Evolutionary conservation across 2,888 invertebrate genomes (phyloP).

Genomic region (Creontiades dilutus): DNA sequence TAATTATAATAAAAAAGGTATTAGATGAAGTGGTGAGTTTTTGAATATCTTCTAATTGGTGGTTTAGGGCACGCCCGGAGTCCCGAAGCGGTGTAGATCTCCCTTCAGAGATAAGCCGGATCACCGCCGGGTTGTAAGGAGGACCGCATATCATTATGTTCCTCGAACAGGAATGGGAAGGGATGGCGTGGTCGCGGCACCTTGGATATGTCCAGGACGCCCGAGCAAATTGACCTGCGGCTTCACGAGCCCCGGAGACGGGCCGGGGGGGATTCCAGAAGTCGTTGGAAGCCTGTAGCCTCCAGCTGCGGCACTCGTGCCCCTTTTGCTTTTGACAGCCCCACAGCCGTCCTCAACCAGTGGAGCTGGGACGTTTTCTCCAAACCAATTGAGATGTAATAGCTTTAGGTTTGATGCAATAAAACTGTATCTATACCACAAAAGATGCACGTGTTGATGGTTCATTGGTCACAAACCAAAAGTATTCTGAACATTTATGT

Average conservation of each 20-base stretch:
- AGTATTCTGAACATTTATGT: too few relatives aligned
- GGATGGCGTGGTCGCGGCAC: constrained; percentile 33
- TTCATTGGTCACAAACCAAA: too few relatives aligned
- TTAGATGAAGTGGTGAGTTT: constrained; percentile 67
- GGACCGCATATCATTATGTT: constrained; percentile 56
- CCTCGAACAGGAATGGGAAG: constrained; percentile 1
- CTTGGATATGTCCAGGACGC: constrained; percentile 32
- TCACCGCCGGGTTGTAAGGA: constrained; percentile 41
- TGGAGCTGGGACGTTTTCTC: neutral
- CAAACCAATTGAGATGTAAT: too few relatives aligned
- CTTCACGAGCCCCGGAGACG: neutral
- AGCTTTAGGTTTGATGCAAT: too few relatives aligned
- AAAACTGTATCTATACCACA: too few relatives aligned
- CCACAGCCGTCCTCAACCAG: neutral
- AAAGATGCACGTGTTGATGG: too few relatives aligned
- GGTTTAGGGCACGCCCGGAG: constrained; percentile 39
- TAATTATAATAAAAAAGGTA: constrained; percentile 65
- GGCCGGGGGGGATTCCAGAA: constrained; percentile 15
- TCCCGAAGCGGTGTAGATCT: constrained; percentile 56
- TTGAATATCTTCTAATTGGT: constrained; percentile 64
- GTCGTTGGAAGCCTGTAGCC: constrained; percentile 20
- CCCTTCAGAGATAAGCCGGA: constrained; percentile 59
- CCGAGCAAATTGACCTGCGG: constrained; percentile 21
- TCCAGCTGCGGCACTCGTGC: neutral
- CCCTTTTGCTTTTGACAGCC: neutral